Base-by-base conservation (phyloP, 64 coral and sea anemone genomes). In the Exaiptasia diaphana region DNA sequence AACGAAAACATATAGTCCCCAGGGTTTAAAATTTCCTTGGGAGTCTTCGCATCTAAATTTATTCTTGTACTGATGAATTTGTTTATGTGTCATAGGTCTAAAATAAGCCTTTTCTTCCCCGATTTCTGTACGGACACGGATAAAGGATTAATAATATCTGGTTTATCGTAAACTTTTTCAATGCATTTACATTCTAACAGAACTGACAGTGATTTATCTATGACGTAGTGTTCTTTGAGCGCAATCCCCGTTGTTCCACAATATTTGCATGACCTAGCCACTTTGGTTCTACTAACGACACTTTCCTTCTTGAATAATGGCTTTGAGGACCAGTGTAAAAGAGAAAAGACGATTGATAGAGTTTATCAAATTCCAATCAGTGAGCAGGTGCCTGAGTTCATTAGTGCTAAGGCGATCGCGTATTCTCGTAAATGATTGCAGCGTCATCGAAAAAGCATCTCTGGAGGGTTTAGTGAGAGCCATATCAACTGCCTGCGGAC, bases 1-100 rank as follows among this genome's bases (percentile, higher is more conserved):
- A n/a, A n/a, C n/a, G n/a, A 58, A 58, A n/a, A n/a, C 82, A 75
- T 85, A 64, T 44, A 63, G 63, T 75, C 41, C 0, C 41, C 38
- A n/a, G 82, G 69, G 30, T 38, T 39, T 28, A 68, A 14, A 86
- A 77, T 32, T 40, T 86, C 72, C 48, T 65, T 86, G 0, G 71
- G 76, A 20, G 34, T 88, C 75, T 79, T 72, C 85, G 30, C 74
- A 79, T 53, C 52, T 78, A 17, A 78, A 87, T 71, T 64, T 85
- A 4, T 22, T 48, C 32, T 67, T 86, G 18, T n/a, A 77, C n/a
- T n/a, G 38, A 52, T 3, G 57, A 52, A 32, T 58, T 71, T 83
- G 7, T 77, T 77, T 4, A 75, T 24, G 27, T 75, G 72, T 20
- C 75, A 15, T 27, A 78, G 75, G 39, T 59, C 53, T 80, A 82